Evolutionary conservation across 2,888 invertebrate genomes (phyloP).

Genomic region (Morpho helenor): DNA sequence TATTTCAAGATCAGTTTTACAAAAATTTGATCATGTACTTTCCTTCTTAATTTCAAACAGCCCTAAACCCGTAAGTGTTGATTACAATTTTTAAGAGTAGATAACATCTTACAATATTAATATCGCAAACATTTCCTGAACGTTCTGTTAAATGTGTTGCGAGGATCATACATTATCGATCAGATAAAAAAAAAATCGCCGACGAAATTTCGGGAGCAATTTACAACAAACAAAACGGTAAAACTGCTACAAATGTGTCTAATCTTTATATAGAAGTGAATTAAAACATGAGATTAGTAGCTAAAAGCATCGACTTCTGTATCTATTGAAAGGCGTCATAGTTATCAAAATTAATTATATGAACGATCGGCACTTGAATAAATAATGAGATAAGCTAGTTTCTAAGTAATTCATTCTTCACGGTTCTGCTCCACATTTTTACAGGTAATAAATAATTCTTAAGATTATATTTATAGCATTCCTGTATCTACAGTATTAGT

Average conservation of each 20-base stretch:
- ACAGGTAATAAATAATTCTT: conserved; percentile 11
- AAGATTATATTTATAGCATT: conserved; percentile 11
- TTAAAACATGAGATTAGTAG: conserved; percentile 55
- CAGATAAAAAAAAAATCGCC: too few relatives aligned
- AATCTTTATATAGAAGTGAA: conserved; percentile 37
- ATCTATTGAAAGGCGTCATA: conserved; percentile 62
- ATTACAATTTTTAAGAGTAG: too few relatives aligned
- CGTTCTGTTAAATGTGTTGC: too few relatives aligned
- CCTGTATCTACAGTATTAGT: conserved; percentile 37
- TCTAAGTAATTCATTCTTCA: conserved; percentile 20
- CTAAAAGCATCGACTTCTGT: conserved; percentile 73
- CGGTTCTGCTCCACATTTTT: conserved; percentile 21
- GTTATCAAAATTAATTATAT: conserved; percentile 71
- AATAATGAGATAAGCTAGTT: conserved; percentile 51
- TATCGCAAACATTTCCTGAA: too few relatives aligned
- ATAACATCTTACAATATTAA: too few relatives aligned
- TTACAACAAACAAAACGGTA: background rate
- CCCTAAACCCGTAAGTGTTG: too few relatives aligned
- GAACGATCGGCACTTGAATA: conserved; percentile 59
- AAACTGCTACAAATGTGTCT: background rate
- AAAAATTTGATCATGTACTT: too few relatives aligned
- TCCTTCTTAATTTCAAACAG: too few relatives aligned
- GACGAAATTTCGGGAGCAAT: background rate
- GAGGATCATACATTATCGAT: too few relatives aligned
- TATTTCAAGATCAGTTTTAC: too few relatives aligned